Percentiles rank a stretch among this genome's conserved stretches.
These are phyloP conservation scores for Chelonus insularis DNA, from an alignment of 1,140 invertebrate genomes.

Conservation along the genomic window DNA sequence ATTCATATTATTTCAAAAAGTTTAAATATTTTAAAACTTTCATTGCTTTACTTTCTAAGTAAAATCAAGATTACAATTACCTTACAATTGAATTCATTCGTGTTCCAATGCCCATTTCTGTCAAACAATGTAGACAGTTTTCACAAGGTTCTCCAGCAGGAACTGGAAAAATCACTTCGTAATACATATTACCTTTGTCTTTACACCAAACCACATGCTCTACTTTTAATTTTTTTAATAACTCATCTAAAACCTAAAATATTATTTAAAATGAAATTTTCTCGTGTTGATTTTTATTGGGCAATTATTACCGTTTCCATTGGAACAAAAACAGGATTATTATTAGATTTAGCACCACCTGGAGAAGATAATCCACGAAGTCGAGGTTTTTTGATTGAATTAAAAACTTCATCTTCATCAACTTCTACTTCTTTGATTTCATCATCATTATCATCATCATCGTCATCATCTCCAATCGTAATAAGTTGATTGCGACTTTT, in stretches of 20 bases:
- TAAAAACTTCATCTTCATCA: constrained; percentile 12
- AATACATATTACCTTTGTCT: constrained; percentile 68
- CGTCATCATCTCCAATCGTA: constrained; percentile 37
- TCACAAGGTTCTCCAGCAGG: constrained; percentile 70
- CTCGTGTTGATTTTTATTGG: neutral
- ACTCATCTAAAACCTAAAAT: constrained; percentile 65
- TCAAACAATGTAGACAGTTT: constrained; percentile 71
- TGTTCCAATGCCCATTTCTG: constrained; percentile 70
- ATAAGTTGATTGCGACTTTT: constrained; percentile 39
- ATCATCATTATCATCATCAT: constrained; percentile 31
- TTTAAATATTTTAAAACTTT: constrained; percentile 8
- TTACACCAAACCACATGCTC: constrained; percentile 71
- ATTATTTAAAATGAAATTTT: neutral
- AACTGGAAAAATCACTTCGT: constrained; percentile 71
- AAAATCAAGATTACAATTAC: constrained; percentile 50
- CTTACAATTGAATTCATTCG: constrained; percentile 72
- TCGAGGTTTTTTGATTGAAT: constrained; percentile 10
- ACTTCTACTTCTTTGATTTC: constrained; percentile 23
- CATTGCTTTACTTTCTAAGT: no score
- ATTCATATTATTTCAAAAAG: constrained; percentile 40
- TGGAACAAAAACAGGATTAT: constrained; percentile 47
- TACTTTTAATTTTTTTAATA: constrained; percentile 68
- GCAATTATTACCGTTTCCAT: constrained; percentile 56
- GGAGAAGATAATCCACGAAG: constrained; percentile 1
- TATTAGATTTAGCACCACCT: constrained; percentile 8